Evolutionary conservation across 2,113 vertebrate genomes (phyloP), one percentile per base, ranked within the genome.

Genomic region (Podilymbus podiceps): DNA sequence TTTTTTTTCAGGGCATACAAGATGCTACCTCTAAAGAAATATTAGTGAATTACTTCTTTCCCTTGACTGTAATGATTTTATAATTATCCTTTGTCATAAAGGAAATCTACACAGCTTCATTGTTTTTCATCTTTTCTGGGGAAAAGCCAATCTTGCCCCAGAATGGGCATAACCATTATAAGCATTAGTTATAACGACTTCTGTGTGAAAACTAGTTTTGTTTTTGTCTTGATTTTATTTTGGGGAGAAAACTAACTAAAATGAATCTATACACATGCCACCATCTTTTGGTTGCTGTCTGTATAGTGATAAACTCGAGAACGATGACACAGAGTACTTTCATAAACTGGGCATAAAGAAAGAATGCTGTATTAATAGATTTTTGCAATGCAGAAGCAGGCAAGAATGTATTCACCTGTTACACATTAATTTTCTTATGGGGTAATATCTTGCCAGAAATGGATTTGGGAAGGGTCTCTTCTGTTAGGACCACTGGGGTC

Each of bases 51-150:
- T 89, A 79, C 40, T 88, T 83, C 28, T 78, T 87, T 74, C 83
- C 59, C 58, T 97, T 93, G 93, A 66, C 40, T 90, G 53, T 68
- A 80, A 95, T 91, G 69, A 60, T 66, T 90, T 88, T 91, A 71
- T 96, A 83, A 96, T 96, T 93, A 69, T 68, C 81, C 63, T 60
- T 96, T 89, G 19, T 95, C 89, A 92, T 86, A 92, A 96, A 91
- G 66, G 52, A 90, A 83, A 92, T 89, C 35, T 88, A 30, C 20
- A 46, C 27, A 59, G 27, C 92, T 93, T 96, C 47, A 56, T 78
- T 47, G 76, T 60, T 91, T 94, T 89, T 53, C 25, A 38, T 91
- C 35, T 93, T 92, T 93, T 35, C 44, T 83, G 86, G 35, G 46
- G 68, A 75, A 88, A 96, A 74, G 71, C 63, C 88, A 66, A 90